phyloP scores from a whole-genome alignment of 2,888 invertebrate species.

The Dorcus parallelipipedus region DNA sequence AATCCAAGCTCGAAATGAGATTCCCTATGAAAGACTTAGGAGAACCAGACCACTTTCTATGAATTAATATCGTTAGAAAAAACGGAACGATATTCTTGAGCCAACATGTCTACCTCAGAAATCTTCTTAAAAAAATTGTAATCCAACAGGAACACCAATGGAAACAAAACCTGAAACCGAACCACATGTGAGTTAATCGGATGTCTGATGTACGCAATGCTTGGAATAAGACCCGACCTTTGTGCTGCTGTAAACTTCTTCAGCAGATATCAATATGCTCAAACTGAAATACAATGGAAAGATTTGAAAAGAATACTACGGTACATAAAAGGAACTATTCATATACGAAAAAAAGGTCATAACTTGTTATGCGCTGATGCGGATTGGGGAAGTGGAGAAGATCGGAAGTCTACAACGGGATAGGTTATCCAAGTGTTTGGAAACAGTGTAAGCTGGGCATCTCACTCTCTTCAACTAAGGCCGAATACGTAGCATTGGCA shows the following conservation, averaged over 20 bases:
- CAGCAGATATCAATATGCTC: background rate
- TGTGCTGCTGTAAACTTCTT: background rate
- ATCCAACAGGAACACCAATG: background rate
- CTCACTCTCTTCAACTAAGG: background rate
- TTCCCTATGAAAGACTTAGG: background rate
- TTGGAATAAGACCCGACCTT: background rate
- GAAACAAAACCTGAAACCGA: background rate
- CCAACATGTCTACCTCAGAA: too few species aligned
- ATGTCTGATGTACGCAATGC: background rate
- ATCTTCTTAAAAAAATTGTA: background rate
- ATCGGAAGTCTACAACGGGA: background rate
- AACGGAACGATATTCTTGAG: too few species aligned
- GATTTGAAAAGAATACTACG: background rate
- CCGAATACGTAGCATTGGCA: background rate
- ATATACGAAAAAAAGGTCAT: background rate
- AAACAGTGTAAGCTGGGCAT: background rate
- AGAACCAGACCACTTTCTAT: background rate
- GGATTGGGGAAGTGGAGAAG: background rate
- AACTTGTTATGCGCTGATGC: background rate
- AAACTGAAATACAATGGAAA: background rate
- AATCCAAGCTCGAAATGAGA: background rate
- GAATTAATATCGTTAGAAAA: too few species aligned
- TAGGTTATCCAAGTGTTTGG: background rate
- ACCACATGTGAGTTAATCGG: background rate
- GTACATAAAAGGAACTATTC: background rate